Evolutionary conservation across 2,888 invertebrate genomes (phyloP).

Genomic region (Iselma pallidipennis): DNA sequence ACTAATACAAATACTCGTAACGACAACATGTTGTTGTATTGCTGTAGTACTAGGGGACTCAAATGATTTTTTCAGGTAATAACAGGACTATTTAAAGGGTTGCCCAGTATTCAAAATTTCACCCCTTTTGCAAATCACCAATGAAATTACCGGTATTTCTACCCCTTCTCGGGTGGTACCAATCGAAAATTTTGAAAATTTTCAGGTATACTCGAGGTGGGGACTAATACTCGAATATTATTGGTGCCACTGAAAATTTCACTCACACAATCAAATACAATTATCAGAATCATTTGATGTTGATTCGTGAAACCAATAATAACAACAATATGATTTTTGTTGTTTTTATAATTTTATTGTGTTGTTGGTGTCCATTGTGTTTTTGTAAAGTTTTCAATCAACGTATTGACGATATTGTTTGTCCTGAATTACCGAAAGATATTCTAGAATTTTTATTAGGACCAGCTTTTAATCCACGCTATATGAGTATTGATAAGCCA

Average conservation of each 20-base stretch:
- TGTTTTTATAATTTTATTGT: not conserved
- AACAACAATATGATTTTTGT: no score
- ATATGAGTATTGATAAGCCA: conserved; percentile 2
- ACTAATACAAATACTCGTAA: no score
- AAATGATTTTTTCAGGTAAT: no score
- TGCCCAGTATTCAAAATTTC: no score
- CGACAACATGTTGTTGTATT: no score
- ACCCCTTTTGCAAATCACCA: not conserved
- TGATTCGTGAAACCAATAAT: no score
- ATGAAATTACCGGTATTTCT: not conserved
- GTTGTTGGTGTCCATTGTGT: not conserved
- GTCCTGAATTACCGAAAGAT: not conserved
- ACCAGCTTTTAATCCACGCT: not conserved
- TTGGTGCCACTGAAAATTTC: not conserved
- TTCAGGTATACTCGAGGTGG: not conserved
- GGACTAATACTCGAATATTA: not conserved
- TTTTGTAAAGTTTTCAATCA: not conserved
- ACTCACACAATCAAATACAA: no score
- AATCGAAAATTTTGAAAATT: not conserved
- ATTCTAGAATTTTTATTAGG: not conserved
- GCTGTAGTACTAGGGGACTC: no score
- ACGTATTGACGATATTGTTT: not conserved
- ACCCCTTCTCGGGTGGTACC: not conserved
- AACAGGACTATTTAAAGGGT: no score
- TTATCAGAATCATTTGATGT: no score